Conservation (phyloP, 2,113 vertebrate genomes). For the Naja naja region DNA sequence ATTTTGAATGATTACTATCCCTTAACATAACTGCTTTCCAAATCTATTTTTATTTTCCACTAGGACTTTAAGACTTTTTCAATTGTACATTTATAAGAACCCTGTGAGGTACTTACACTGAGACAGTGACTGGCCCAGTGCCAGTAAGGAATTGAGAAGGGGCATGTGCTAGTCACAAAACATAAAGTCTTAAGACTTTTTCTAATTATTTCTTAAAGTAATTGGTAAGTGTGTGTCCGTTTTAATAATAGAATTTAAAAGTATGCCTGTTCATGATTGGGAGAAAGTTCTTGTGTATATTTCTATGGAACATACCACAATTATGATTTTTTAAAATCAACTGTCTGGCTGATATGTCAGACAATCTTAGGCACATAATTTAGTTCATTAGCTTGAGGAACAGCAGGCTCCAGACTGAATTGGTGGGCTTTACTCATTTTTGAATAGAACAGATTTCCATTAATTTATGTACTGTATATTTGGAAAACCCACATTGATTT, state of each 20-base stretch:
- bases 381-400: neutral
- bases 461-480: neutral
- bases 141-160: neutral
- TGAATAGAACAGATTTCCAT: neutral
- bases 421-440: neutral
- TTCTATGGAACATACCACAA: neutral
- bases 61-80: neutral
- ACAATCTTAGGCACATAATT: neutral
- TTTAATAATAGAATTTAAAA: neutral
- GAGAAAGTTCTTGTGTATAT: neutral
- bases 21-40: neutral
- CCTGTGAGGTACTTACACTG: neutral
- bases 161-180: neutral
- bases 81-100: neutral
- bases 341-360: neutral
- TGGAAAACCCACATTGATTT: neutral
- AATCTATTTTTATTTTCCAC: neutral
- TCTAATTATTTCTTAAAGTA: neutral
- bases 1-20: neutral
- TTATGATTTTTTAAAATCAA: neutral
- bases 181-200: neutral
- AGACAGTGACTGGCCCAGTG: neutral
- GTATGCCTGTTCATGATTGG: neutral
- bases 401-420: neutral
- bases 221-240: neutral